These are phyloP conservation scores for Cremastinae sp. DNA, from an alignment of 2,888 invertebrate genomes.

Conservation along the genomic window DNA sequence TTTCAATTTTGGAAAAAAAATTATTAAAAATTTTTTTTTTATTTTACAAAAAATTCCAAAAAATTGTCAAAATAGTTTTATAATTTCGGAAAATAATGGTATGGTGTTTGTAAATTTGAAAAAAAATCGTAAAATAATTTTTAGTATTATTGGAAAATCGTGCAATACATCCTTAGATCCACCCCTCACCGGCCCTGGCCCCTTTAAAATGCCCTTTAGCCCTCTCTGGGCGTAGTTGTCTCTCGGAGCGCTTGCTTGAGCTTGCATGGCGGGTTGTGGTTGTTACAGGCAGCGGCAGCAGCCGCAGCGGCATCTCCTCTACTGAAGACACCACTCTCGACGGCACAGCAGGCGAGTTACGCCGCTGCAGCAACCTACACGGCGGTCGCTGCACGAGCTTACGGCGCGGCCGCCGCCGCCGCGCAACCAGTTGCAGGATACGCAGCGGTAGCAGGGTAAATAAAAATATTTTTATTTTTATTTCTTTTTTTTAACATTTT, in stretches of 20 bases:
- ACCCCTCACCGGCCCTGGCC: slow-evolving; percentile 9
- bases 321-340: slow-evolving; percentile 91
- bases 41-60: too few species aligned
- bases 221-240: slow-evolving; percentile 67
- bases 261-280: slow-evolving; percentile 78
- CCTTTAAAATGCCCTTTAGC: slow-evolving; percentile 19
- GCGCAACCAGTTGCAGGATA: slow-evolving; percentile 88
- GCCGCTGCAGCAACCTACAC: slow-evolving; percentile 94
- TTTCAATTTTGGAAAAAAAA: too few species aligned
- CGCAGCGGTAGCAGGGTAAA: slow-evolving; percentile 87
- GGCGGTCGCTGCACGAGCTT: slow-evolving; percentile 91
- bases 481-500: slow-evolving; percentile 15
- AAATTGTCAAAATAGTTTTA: too few species aligned
- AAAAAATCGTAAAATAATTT: too few species aligned
- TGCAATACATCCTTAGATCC: not conserved
- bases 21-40: too few species aligned
- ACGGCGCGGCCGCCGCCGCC: slow-evolving; percentile 88
- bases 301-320: slow-evolving; percentile 89
- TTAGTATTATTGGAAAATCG: too few species aligned
- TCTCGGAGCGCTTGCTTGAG: slow-evolving; percentile 76
- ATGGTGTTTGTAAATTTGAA: too few species aligned
- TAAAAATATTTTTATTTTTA: slow-evolving; percentile 54
- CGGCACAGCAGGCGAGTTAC: slow-evolving; percentile 93
- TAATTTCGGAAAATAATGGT: too few species aligned
- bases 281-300: slow-evolving; percentile 84